These are phyloP conservation scores for Macrosteles quadrilineatus DNA, from an alignment of 1,140 invertebrate species.

Conservation along the genomic window DNA sequence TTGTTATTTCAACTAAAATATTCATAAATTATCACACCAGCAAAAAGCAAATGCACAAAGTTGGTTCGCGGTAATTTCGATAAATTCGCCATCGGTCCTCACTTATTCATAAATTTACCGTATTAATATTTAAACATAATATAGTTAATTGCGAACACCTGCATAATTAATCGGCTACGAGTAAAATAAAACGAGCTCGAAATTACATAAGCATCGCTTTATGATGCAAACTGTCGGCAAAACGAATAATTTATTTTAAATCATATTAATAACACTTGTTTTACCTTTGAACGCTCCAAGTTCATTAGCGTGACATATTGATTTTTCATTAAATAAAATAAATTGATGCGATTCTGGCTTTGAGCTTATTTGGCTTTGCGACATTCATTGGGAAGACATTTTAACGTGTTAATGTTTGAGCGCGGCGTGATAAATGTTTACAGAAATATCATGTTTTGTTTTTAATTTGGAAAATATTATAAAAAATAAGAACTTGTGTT, in stretches of 20 bases:
- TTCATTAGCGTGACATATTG: slow-evolving; percentile 18
- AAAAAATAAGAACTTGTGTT: too few relatives aligned
- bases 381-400: too few relatives aligned
- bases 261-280: slow-evolving; percentile 11
- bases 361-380: background rate
- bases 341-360: background rate
- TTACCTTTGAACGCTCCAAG: slow-evolving; percentile 4
- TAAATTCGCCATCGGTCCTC: background rate
- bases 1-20: slow-evolving; percentile 25
- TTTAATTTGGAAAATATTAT: too few relatives aligned
- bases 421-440: too few relatives aligned
- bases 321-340: slow-evolving; percentile 14
- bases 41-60: slow-evolving; percentile 10
- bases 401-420: too few relatives aligned
- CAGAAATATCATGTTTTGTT: too few relatives aligned
- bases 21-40: slow-evolving; percentile 18
- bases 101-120: slow-evolving; percentile 3
- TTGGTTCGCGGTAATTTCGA: background rate
- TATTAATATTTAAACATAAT: slow-evolving; percentile 21
- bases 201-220: slow-evolving; percentile 12
- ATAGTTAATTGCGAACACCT: slow-evolving; percentile 17
- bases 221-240: background rate
- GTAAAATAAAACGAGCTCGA: slow-evolving; percentile 6
- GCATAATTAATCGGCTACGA: slow-evolving; percentile 9
- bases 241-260: slow-evolving; percentile 26